A percentile compares a stretch with the other conserved stretches of the same genome.
Conservation (phyloP, 2,888 invertebrate genomes). For the Cheiracanthium punctorium region DNA sequence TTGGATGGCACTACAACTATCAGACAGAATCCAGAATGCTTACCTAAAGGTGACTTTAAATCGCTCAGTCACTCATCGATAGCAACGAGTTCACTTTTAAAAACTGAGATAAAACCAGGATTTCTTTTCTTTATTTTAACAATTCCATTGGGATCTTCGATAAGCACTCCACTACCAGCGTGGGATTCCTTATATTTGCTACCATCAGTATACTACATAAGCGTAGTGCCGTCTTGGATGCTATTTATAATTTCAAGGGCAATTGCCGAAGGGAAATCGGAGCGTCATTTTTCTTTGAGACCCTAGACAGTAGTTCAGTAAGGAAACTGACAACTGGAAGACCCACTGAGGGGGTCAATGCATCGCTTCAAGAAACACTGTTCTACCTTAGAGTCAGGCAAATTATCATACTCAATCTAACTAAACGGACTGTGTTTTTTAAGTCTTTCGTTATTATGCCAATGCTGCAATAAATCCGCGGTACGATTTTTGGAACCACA, state of each 20-base stretch:
- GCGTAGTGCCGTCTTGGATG: not conserved
- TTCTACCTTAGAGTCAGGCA: not conserved
- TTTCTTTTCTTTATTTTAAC: not conserved
- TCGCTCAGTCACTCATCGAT: not conserved
- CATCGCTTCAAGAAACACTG: not conserved
- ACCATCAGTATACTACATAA: not conserved
- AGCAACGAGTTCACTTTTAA: no score
- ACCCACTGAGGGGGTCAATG: not conserved
- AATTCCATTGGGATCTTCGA: not conserved
- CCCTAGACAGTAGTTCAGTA: not conserved
- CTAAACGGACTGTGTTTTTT: not conserved
- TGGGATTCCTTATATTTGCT: not conserved
- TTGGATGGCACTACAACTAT: not conserved
- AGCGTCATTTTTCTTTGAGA: no score
- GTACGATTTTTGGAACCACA: not conserved
- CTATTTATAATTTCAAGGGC: no score
- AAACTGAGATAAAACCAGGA: not conserved
- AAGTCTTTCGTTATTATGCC: no score
- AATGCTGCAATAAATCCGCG: no score
- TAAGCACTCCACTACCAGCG: no score
- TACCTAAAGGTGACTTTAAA: not conserved
- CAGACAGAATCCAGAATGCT: not conserved
- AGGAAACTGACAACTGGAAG: not conserved
- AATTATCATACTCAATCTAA: not conserved
- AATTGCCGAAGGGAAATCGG: not conserved